These are phyloP conservation scores for Sylvicola cinctus DNA, from an alignment of 2,888 invertebrate species.

Conservation along the genomic window DNA sequence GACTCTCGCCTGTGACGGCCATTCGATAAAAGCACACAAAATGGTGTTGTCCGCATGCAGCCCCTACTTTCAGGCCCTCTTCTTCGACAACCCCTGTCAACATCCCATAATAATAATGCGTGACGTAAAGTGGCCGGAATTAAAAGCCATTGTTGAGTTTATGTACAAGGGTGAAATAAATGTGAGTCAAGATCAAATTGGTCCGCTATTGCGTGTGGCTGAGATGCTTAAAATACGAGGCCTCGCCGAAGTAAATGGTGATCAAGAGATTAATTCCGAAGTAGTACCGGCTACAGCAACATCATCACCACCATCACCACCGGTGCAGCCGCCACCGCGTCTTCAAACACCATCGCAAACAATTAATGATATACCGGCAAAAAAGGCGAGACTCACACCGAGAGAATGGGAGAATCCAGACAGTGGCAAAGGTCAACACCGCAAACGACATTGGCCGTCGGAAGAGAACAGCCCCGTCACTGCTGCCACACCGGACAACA, in stretches of 20 bases:
- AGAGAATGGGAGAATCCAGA: slow-evolving; percentile 16
- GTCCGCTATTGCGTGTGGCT: slow-evolving; percentile 65
- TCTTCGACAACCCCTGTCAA: slow-evolving; percentile 82
- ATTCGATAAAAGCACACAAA: slow-evolving; percentile 80
- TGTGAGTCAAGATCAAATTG: slow-evolving; percentile 78
- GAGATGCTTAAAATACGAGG: slow-evolving; percentile 74
- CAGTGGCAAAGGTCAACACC: slow-evolving; percentile 10
- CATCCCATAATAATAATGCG: slow-evolving; percentile 87
- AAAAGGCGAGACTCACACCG: slow-evolving; percentile 20
- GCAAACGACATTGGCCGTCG: slow-evolving; percentile 25
- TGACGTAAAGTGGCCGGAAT: slow-evolving; percentile 74
- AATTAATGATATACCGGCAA: no score
- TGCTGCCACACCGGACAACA: slow-evolving; percentile 7
- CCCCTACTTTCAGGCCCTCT: slow-evolving; percentile 76
- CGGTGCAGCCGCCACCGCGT: no score
- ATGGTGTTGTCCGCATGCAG: slow-evolving; percentile 86
- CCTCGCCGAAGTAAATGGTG: slow-evolving; percentile 56
- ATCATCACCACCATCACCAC: not conserved
- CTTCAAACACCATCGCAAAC: no score
- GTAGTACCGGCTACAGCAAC: slow-evolving; percentile 10
- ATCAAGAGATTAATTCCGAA: slow-evolving; percentile 39
- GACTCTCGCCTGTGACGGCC: slow-evolving; percentile 77
- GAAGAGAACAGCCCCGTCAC: slow-evolving; percentile 16
- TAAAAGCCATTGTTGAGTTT: slow-evolving; percentile 80
- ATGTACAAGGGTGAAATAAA: slow-evolving; percentile 93